Percentiles rank a stretch among this genome's conserved stretches.
Conservation (phyloP, 2,888 invertebrate genomes). For the Cephalotes varians region DNA sequence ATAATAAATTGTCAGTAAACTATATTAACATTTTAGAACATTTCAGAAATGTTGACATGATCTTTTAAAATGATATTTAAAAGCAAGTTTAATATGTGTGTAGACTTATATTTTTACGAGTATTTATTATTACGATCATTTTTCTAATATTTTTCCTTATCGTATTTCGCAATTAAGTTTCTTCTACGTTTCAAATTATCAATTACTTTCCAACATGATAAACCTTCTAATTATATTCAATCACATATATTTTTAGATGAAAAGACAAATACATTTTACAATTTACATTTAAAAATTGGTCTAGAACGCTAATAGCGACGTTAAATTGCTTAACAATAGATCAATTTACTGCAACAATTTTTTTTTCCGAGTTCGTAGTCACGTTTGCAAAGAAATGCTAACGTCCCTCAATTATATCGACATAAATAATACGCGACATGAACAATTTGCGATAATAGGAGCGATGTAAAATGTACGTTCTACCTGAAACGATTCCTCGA, state of each 20-base stretch:
- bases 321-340: neutral
- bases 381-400: neutral
- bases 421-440: neutral
- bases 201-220: too few species aligned
- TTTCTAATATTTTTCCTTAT: neutral
- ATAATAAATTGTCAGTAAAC: neutral
- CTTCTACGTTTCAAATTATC: neutral
- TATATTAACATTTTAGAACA: neutral
- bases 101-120: neutral
- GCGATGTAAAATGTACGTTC: slow-evolving; percentile 59
- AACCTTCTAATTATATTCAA: neutral
- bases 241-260: neutral
- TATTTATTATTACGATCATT: neutral
- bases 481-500: slow-evolving; percentile 96
- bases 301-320: neutral
- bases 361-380: neutral
- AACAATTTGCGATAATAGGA: neutral
- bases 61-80: neutral
- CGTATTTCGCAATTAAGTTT: neutral
- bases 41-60: neutral
- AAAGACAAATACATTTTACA: neutral
- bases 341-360: neutral
- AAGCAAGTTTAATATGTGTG: neutral
- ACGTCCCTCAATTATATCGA: neutral
- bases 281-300: neutral